phyloP scores from a whole-genome alignment of 2,113 vertebrate genomes.

The Chaetorhynchus papuensis region DNA sequence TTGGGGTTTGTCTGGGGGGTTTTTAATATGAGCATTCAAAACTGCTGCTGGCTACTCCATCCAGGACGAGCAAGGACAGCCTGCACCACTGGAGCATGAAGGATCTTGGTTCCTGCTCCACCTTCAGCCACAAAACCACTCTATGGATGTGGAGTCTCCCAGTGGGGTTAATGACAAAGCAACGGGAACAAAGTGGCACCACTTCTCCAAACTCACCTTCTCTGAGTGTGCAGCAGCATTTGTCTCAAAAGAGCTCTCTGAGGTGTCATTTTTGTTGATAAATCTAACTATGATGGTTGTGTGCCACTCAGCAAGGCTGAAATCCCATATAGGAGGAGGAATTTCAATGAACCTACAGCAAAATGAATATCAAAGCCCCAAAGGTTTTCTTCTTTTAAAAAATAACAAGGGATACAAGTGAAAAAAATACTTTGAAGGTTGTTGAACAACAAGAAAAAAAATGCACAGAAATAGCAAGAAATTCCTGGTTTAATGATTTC shows the following conservation, averaged over 20 bases:
- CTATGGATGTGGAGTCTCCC: neutral
- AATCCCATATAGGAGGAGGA: neutral
- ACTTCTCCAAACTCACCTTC: neutral
- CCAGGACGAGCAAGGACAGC: neutral
- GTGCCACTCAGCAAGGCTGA: neutral
- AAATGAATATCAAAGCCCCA: neutral
- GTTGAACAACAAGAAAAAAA: neutral
- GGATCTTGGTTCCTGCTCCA: neutral
- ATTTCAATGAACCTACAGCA: neutral
- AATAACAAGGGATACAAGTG: neutral
- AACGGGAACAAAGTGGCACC: neutral
- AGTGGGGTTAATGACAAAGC: neutral
- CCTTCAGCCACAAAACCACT: neutral
- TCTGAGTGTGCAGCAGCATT: neutral
- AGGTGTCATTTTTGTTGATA: neutral
- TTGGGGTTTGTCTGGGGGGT: neutral
- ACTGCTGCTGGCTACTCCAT: neutral
- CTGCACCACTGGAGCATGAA: neutral
- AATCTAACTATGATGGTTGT: neutral
- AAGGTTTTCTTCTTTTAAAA: neutral
- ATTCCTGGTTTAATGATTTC: neutral
- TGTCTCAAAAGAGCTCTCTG: neutral
- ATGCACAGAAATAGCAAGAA: neutral
- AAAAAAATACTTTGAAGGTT: neutral
- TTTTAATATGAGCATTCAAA: neutral